Conservation (phyloP, 1,140 invertebrate species). For the Panagrolaimus sp. region DNA sequence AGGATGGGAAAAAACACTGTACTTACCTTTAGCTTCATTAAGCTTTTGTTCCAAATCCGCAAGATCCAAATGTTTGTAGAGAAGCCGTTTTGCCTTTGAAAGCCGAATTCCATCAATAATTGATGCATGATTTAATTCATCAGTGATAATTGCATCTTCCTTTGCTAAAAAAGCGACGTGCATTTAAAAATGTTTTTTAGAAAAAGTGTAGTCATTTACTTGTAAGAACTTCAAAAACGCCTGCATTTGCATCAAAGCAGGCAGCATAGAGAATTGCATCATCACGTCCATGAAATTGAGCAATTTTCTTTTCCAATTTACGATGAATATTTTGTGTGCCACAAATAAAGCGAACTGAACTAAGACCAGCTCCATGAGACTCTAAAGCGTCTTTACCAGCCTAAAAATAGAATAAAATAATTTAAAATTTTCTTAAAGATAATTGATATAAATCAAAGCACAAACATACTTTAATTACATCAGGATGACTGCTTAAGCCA, state of each 20-base stretch:
- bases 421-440: constrained; percentile 6
- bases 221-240: constrained; percentile 79
- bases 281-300: constrained; percentile 77
- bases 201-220: constrained; percentile 70
- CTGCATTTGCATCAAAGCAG: constrained; percentile 89
- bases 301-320: constrained; percentile 76
- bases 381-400: constrained; percentile 71
- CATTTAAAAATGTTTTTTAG: constrained; percentile 58
- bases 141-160: constrained; percentile 81
- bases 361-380: constrained; percentile 79
- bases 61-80: constrained; percentile 80
- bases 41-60: constrained; percentile 74
- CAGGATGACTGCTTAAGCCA: constrained; percentile 75
- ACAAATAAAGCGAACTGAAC: constrained; percentile 87
- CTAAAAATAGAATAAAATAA: constrained; percentile 25
- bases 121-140: constrained; percentile 87
- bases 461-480: constrained; percentile 65
- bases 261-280: constrained; percentile 82
- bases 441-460: constrained; percentile 59
- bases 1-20: constrained; percentile 82
- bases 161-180: constrained; percentile 32
- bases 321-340: constrained; percentile 80
- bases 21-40: constrained; percentile 63
- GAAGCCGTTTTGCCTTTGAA: constrained; percentile 78
- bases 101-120: constrained; percentile 87